Base-by-base conservation (phyloP, 2,888 invertebrate species). In the Andricus curvator region DNA sequence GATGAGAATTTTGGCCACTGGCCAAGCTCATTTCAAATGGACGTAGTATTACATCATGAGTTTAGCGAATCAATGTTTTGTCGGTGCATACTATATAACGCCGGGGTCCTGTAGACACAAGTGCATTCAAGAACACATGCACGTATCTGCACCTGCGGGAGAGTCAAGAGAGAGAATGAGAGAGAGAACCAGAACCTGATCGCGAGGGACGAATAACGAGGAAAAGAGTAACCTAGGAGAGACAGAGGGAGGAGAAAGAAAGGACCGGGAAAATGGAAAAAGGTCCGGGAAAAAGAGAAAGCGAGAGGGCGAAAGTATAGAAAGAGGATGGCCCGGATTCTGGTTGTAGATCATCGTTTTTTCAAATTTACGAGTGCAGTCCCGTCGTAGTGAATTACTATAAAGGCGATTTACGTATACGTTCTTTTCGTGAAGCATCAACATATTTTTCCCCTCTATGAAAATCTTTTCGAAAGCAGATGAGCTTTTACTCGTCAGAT, bases 1-100 rank as follows among this genome's bases (percentile, higher is more conserved):
- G 89, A 90, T 86, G 89, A 88, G 87, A 87, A 90, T 88, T 87
- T 86, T 91, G 91, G 91, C 88, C 81, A 78, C 37, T 78, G 83
- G 89, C 91, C 91, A 91, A 90, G 88, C 90, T 91, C 91, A 89
- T 91, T 91, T 90, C 90, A 87, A 90, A 91, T 90, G 89, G 90
- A 89, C 90, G 90, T 90, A 70, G 70, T 70, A 90, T 91, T 91
- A 90, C 90, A 90, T 90, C 89, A 91, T 89, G 90, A 89, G 88
- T 90, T 91, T 90, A 90, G 90, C 88, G 89, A 91, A 91, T 91
- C 91, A 89, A 91, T 91, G 90, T 89, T 89, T 90, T 88, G 88
- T 88, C 85, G 85, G 86, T 85, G 85, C 84, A 74, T 56, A 74
- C 51, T 29, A 74, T 17, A 86, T 86, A 88, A 84, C 81, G 70